Conservation (phyloP, 2,888 invertebrate species). For the Vanessa cardui region DNA sequence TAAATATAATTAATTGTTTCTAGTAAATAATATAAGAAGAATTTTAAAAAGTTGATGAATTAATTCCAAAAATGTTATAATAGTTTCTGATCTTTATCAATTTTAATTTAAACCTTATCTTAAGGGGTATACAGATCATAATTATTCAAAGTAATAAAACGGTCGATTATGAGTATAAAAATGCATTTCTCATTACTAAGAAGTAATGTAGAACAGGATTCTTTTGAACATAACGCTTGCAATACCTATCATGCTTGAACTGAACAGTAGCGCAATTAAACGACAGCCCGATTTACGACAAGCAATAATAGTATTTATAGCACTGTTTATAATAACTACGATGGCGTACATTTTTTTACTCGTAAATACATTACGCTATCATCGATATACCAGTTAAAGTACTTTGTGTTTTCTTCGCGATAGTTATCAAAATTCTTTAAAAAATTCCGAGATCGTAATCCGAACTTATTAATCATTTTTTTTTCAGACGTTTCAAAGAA, state of each 20-base stretch:
- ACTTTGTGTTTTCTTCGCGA: no score
- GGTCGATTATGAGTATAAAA: conserved; percentile 19
- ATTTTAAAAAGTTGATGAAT: neutral
- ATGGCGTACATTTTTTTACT: neutral
- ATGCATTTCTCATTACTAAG: conserved; percentile 23
- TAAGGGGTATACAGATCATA: neutral
- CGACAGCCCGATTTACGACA: neutral
- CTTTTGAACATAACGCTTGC: conserved; percentile 23
- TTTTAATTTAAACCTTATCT: conserved; percentile 1
- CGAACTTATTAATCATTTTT: no score
- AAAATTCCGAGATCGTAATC: no score
- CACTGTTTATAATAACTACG: neutral
- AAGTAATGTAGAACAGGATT: conserved; percentile 30
- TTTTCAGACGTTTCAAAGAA: no score
- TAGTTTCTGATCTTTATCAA: neutral
- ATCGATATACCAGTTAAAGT: no score
- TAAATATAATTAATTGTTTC: no score
- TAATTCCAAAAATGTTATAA: neutral
- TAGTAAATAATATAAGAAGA: neutral
- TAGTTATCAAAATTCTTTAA: no score
- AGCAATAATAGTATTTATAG: conserved; percentile 15
- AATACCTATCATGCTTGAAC: conserved; percentile 22
- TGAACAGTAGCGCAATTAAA: neutral
- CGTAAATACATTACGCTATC: no score
- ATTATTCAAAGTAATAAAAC: conserved; percentile 11